Conservation (phyloP, 2,888 invertebrate species). For the Drosophila borborema region DNA sequence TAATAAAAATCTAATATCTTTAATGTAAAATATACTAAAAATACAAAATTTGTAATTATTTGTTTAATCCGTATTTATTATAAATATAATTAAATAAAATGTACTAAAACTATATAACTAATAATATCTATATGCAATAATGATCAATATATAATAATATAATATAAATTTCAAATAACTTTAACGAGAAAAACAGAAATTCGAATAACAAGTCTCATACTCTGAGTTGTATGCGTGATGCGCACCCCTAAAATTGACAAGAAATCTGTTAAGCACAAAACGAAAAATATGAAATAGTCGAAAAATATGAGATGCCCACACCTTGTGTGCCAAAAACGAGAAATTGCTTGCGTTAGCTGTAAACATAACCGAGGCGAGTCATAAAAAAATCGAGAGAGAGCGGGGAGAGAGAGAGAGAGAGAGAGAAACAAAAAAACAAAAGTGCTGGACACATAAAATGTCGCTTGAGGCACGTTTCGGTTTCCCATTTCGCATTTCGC, state of each 20-base stretch:
- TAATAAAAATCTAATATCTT: no score
- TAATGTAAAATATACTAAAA: no score
- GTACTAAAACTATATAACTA: no score
- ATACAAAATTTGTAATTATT: no score
- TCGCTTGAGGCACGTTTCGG: conserved; percentile 54
- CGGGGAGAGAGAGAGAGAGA: no score
- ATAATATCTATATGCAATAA: background rate
- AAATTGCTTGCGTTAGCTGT: conserved; percentile 65
- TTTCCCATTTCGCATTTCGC: conserved; percentile 26
- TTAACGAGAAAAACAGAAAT: background rate
- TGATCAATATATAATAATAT: background rate
- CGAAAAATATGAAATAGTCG: conserved; percentile 17
- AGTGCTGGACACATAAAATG: conserved; percentile 69
- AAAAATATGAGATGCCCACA: conserved; percentile 29
- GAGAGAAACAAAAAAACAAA: conserved; percentile 36
- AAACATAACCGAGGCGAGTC: conserved; percentile 40
- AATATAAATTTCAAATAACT: background rate
- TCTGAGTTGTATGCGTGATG: background rate
- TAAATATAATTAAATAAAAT: no score
- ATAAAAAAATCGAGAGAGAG: conserved; percentile 24
- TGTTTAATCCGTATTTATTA: no score
- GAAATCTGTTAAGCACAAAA: conserved; percentile 5
- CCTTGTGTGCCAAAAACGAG: conserved; percentile 27
- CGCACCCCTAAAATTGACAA: conserved; percentile 7
- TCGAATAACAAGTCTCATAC: background rate